Percentiles rank a stretch among this genome's conserved stretches.
Conservation (phyloP, 2,113 vertebrate genomes). For the Trematocara stigmaticum region DNA sequence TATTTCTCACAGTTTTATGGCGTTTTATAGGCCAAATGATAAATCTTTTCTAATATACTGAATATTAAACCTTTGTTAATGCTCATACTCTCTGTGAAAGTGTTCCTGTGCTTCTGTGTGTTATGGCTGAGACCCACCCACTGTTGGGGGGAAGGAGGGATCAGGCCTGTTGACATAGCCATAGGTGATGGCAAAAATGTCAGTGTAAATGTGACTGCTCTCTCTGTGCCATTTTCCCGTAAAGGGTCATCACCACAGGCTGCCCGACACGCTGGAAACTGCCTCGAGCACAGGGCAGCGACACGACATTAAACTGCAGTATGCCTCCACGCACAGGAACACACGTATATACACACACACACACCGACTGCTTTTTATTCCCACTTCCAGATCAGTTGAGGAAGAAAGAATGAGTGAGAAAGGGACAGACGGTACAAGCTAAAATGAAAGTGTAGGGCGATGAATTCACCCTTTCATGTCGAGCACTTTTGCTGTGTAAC, state of each 20-base stretch:
- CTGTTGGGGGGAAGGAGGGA: background rate
- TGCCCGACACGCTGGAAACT: slow-evolving; percentile 65
- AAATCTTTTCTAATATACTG: background rate
- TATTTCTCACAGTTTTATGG: background rate
- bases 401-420: slow-evolving; percentile 28
- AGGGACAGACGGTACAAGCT: slow-evolving; percentile 23
- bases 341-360: background rate
- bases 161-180: slow-evolving; percentile 73
- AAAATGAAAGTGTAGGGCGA: slow-evolving; percentile 64
- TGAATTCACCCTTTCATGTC: slow-evolving; percentile 71
- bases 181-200: slow-evolving; percentile 80
- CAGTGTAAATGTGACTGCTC: slow-evolving; percentile 77
- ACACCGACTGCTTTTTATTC: slow-evolving; percentile 33
- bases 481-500: slow-evolving; percentile 70
- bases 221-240: slow-evolving; percentile 68
- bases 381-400: slow-evolving; percentile 47
- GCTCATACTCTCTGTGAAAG: background rate
- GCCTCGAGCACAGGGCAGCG: slow-evolving; percentile 58
- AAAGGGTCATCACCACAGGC: slow-evolving; percentile 74
- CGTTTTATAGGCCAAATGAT: background rate
- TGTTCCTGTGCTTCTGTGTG: slow-evolving; percentile 1
- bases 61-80: background rate
- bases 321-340: slow-evolving; percentile 12
- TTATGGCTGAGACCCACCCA: slow-evolving; percentile 20
- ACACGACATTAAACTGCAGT: slow-evolving; percentile 69